Percentiles rank a stretch among this genome's conserved stretches.
Evolutionary conservation across 2,113 vertebrate species (phyloP).

Genomic region (Merops nubicus): DNA sequence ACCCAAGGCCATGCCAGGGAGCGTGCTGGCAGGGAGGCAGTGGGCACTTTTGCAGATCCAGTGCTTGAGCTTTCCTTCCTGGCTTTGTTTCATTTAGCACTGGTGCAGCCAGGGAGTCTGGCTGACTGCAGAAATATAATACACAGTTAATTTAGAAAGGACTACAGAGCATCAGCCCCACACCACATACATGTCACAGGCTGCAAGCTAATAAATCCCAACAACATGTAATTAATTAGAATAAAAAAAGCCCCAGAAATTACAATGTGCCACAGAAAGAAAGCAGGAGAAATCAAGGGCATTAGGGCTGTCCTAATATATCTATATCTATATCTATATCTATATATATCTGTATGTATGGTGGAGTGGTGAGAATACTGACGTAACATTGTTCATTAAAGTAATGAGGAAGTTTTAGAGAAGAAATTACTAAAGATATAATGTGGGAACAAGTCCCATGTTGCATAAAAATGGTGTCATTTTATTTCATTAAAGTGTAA

Average conservation of each 20-base stretch:
- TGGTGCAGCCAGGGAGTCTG: neutral
- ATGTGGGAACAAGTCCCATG: neutral
- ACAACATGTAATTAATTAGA: constrained; percentile 29
- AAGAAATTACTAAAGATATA: constrained; percentile 6
- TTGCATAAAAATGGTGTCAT: constrained; percentile 5
- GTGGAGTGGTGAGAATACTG: neutral
- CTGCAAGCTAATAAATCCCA: neutral
- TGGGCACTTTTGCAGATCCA: neutral
- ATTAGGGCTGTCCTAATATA: neutral
- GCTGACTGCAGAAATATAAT: neutral
- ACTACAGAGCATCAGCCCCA: neutral
- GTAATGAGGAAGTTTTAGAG: constrained; percentile 34
- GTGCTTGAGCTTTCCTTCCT: neutral
- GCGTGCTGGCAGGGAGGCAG: accelerated
- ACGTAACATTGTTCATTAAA: neutral
- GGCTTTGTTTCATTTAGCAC: neutral
- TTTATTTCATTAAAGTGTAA: constrained; percentile 21
- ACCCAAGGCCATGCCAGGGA: neutral
- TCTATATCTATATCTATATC: neutral
- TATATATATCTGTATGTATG: neutral
- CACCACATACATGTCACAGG: neutral
- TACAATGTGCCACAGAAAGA: neutral
- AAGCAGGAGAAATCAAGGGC: constrained; percentile 45
- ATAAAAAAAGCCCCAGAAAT: neutral
- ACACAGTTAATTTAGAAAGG: neutral